phyloP scores from a whole-genome alignment of 2,113 vertebrate genomes.

The Tauraco erythrolophus region DNA sequence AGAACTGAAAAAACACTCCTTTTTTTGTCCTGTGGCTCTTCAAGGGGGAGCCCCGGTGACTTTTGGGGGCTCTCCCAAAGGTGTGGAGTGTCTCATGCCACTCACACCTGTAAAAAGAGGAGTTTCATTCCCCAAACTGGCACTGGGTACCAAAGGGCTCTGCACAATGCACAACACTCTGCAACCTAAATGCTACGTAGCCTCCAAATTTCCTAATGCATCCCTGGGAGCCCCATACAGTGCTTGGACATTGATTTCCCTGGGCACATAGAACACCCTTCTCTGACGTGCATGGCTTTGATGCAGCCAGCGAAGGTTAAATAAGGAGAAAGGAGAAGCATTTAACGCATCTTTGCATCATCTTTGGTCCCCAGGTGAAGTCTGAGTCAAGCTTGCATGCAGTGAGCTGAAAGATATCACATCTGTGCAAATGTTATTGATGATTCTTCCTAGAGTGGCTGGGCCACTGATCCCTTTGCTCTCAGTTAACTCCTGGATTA shows the following conservation, averaged over 20 bases:
- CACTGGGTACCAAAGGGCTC: neutral
- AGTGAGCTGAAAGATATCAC: neutral
- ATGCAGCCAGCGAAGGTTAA: neutral
- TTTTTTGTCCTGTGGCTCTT: neutral
- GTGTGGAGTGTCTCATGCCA: neutral
- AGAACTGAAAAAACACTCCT: neutral
- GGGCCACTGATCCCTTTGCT: neutral
- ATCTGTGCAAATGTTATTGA: neutral
- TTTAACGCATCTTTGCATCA: neutral
- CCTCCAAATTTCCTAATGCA: neutral
- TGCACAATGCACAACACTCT: neutral
- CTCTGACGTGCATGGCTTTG: neutral
- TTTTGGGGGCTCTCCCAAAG: neutral
- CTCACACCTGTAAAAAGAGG: neutral
- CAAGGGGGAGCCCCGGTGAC: neutral
- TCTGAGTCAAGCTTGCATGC: neutral
- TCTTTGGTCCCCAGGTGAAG: neutral
- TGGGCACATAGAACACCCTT: neutral
- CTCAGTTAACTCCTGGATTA: neutral
- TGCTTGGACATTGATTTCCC: neutral
- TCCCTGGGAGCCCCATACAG: fast-evolving
- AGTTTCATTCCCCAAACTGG: neutral
- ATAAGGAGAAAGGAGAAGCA: neutral
- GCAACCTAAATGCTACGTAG: fast-evolving
- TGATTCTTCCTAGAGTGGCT: neutral